phyloP scores from a whole-genome alignment of 2,113 vertebrate genomes.

The Hippopotamus amphibius region DNA sequence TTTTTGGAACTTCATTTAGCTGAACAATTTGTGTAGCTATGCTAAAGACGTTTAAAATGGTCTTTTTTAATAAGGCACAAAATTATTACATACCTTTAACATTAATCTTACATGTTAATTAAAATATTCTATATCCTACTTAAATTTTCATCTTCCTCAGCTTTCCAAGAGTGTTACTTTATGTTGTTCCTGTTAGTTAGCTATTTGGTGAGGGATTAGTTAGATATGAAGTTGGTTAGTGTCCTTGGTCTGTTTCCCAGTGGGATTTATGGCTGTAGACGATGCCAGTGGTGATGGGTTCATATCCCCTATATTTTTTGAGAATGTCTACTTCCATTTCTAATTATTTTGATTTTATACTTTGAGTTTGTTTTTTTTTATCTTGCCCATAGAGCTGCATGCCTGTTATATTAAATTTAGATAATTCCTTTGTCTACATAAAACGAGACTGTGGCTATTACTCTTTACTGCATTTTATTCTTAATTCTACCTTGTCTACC shows the following conservation, averaged over 20 bases:
- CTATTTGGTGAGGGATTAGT: not conserved
- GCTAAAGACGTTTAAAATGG: not conserved
- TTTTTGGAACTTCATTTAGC: not conserved
- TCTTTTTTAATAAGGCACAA: not conserved
- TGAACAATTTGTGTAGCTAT: not conserved
- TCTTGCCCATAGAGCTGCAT: not conserved
- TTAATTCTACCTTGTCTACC: not conserved
- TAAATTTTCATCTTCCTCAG: not conserved
- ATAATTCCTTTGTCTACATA: not conserved
- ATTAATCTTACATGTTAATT: not conserved
- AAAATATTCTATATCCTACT: not conserved
- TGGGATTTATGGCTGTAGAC: not conserved
- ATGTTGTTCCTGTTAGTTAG: not conserved
- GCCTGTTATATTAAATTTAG: not conserved
- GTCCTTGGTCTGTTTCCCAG: not conserved
- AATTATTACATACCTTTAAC: not conserved
- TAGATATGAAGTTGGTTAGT: not conserved
- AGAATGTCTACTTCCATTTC: not conserved
- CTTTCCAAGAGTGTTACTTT: not conserved
- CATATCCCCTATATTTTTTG: not conserved
- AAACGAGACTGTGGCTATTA: not conserved
- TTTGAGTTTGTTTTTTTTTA: not conserved
- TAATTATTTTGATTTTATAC: not conserved
- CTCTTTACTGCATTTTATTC: not conserved
- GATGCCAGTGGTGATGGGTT: not conserved